These are phyloP conservation scores for Corvus moneduloides DNA, from an alignment of 2,113 vertebrate species.

Conservation along the genomic window DNA sequence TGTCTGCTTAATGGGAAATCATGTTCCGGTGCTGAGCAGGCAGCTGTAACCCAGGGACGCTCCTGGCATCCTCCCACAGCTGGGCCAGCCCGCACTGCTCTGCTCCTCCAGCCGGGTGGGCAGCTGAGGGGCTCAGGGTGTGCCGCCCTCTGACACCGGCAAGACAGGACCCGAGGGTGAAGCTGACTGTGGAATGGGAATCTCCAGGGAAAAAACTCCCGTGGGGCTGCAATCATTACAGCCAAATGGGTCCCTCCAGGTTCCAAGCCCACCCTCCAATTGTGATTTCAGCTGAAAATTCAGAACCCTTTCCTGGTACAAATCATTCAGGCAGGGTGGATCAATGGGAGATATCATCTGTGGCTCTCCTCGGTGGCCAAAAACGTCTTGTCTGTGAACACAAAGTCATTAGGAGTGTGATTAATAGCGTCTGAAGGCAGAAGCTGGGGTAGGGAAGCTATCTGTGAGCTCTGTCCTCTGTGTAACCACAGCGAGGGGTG, in stretches of 20 bases:
- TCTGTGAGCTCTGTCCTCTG: background rate
- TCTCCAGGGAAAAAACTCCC: rapidly evolving
- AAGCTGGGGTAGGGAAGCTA: background rate
- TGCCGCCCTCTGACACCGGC: background rate
- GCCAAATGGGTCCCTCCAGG: background rate
- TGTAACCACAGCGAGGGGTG: background rate
- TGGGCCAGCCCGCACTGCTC: rapidly evolving
- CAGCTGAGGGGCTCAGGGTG: background rate
- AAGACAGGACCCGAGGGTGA: background rate
- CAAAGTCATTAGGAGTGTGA: background rate
- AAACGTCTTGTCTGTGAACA: background rate
- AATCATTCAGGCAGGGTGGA: background rate
- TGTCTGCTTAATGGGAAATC: background rate
- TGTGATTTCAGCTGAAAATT: background rate
- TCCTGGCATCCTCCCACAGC: background rate
- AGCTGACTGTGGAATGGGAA: background rate
- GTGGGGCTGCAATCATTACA: background rate
- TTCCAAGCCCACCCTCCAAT: background rate
- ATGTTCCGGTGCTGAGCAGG: rapidly evolving
- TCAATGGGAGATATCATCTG: background rate
- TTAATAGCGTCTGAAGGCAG: background rate
- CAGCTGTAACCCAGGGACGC: background rate
- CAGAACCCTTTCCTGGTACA: background rate
- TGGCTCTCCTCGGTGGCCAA: background rate
- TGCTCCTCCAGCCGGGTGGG: background rate